Conservation (phyloP, 2,113 vertebrate genomes). For the Forbesichthys agassizii region DNA sequence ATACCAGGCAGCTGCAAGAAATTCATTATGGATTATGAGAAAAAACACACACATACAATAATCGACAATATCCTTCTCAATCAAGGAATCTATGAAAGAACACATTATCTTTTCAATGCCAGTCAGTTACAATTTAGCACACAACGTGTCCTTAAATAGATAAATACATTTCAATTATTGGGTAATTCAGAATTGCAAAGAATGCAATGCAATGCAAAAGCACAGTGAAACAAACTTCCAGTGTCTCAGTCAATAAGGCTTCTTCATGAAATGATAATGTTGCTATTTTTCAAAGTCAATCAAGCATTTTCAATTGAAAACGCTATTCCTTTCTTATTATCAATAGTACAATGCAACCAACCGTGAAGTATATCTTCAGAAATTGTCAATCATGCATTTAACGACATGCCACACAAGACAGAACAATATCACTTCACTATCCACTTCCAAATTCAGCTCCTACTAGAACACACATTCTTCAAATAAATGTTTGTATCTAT, state of each 20-base stretch:
- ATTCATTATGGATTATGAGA: not conserved
- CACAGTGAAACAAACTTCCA: not conserved
- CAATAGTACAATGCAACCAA: not conserved
- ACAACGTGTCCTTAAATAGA: not conserved
- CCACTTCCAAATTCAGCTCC: too few species aligned
- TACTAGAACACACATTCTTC: too few species aligned
- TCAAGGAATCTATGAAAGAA: not conserved
- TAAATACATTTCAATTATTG: slow-evolving; percentile 3
- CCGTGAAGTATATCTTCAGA: not conserved
- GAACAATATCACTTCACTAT: too few species aligned
- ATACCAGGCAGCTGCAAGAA: not conserved
- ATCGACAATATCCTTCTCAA: slow-evolving; percentile 9
- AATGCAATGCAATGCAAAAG: not conserved
- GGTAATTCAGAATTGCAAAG: not conserved
- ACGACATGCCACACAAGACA: not conserved
- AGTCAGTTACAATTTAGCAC: not conserved
- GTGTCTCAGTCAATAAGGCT: slow-evolving; percentile 1
- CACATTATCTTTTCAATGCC: not conserved
- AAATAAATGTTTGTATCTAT: too few species aligned
- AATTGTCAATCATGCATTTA: slow-evolving; percentile 6
- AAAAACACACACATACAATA: not conserved
- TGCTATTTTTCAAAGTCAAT: not conserved
- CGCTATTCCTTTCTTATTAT: not conserved
- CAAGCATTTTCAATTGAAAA: not conserved
- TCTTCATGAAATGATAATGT: not conserved